Percentiles rank a stretch among this genome's conserved stretches.
Conservation (phyloP, 2,113 vertebrate genomes). For the Fregata magnificens region DNA sequence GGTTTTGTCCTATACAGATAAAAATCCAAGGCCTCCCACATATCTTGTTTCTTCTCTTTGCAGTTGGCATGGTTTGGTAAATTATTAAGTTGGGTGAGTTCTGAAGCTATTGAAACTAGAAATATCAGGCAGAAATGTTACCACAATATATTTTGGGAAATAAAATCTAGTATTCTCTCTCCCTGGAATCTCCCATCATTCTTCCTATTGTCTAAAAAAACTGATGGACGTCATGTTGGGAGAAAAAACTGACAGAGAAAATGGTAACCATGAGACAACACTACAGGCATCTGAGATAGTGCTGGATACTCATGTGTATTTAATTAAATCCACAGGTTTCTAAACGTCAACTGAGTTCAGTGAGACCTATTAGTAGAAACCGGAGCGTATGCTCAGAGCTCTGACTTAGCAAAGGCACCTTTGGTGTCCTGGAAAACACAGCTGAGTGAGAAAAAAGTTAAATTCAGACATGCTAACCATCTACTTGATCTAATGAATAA, state of each 20-base stretch:
- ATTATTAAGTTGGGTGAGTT: background rate
- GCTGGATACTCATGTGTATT: background rate
- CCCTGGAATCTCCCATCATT: background rate
- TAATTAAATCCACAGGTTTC: background rate
- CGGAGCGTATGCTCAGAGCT: background rate
- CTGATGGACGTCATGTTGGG: fast-evolving
- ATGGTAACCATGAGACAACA: background rate
- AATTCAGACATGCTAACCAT: background rate
- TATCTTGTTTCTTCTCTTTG: background rate
- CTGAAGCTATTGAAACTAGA: background rate
- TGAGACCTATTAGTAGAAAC: background rate
- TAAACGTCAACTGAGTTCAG: background rate
- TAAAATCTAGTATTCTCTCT: background rate
- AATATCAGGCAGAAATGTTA: background rate
- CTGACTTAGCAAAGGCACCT: background rate
- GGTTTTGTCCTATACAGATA: slow-evolving; percentile 24
- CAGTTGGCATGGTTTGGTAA: background rate
- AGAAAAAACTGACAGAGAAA: background rate
- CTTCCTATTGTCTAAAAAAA: background rate
- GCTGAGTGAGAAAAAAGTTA: background rate
- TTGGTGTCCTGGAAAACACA: background rate
- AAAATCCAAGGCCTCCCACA: slow-evolving; percentile 26
- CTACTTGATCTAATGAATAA: background rate
- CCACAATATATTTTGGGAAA: background rate
- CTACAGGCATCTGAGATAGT: background rate